Conservation (phyloP, 2,797 vertebrate genomes). For the Hemitrygon akajei region DNA sequence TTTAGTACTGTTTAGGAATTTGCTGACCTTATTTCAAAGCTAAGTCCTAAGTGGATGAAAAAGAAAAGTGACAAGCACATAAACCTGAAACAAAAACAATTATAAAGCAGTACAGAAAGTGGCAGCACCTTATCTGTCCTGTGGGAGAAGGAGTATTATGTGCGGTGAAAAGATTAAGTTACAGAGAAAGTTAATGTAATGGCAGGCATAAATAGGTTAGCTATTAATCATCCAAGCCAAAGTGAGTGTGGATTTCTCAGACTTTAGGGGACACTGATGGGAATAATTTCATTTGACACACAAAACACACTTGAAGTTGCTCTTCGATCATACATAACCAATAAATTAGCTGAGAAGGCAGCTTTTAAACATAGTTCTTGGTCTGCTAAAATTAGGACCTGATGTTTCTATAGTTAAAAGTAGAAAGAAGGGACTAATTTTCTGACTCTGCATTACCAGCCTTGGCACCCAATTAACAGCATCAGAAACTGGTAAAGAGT, state of each 20-base stretch:
- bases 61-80: background rate
- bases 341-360: background rate
- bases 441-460: background rate
- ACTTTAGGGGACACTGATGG: background rate
- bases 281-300: background rate
- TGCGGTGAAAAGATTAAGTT: background rate
- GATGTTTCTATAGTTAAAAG: background rate
- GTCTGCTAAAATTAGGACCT: background rate
- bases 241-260: background rate
- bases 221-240: background rate
- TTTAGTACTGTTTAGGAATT: no score
- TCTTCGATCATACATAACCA: background rate
- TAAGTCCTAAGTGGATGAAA: background rate
- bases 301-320: background rate
- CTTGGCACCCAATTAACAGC: no score
- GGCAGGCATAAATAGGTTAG: background rate
- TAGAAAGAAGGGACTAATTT: background rate
- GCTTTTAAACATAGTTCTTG: background rate
- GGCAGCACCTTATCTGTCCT: background rate
- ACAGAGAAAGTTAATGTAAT: background rate
- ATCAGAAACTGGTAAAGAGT: background rate
- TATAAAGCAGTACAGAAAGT: background rate
- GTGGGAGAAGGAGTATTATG: background rate
- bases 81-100: background rate
- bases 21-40: no score